Evolutionary conservation across 1,140 invertebrate species (phyloP).

Genomic region (Ceratina australensis): DNA sequence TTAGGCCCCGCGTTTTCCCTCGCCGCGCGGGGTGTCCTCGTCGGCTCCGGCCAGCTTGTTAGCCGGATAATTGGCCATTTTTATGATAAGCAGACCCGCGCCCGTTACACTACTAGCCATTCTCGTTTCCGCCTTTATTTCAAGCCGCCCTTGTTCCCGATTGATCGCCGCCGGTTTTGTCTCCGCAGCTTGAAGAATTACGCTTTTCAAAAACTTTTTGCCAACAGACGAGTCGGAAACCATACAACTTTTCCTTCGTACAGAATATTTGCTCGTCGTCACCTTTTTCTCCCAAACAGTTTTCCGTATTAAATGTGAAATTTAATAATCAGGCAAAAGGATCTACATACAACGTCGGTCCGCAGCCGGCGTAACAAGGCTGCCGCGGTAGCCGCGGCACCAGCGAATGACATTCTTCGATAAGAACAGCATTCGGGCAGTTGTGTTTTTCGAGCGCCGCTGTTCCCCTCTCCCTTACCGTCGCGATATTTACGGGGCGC

Average conservation of each 20-base stretch:
- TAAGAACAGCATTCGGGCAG: constrained; percentile 25
- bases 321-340: constrained; percentile 2
- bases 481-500: constrained; percentile 76
- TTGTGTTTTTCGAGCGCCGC: constrained; percentile 21
- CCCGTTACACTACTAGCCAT: constrained; percentile 38
- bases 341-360: not conserved
- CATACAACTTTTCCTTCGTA: too few species aligned
- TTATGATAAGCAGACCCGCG: constrained; percentile 69
- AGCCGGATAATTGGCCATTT: constrained; percentile 74
- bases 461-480: constrained; percentile 41
- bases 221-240: too few species aligned
- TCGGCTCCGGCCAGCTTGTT: constrained; percentile 67
- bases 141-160: constrained; percentile 7
- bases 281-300: too few species aligned
- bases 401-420: constrained; percentile 49
- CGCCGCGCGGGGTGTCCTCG: constrained; percentile 26
- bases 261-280: too few species aligned
- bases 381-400: constrained; percentile 19
- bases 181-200: not conserved
- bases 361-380: not conserved
- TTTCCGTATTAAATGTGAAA: not conserved
- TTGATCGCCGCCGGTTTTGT: constrained; percentile 22
- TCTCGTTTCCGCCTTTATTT: constrained; percentile 38
- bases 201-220: not conserved
- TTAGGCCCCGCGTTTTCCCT: constrained; percentile 53